Percentiles rank a stretch among this genome's conserved stretches.
Evolutionary conservation across 2,797 vertebrate genomes (phyloP).

Genomic region (Acanthurus lineatus): DNA sequence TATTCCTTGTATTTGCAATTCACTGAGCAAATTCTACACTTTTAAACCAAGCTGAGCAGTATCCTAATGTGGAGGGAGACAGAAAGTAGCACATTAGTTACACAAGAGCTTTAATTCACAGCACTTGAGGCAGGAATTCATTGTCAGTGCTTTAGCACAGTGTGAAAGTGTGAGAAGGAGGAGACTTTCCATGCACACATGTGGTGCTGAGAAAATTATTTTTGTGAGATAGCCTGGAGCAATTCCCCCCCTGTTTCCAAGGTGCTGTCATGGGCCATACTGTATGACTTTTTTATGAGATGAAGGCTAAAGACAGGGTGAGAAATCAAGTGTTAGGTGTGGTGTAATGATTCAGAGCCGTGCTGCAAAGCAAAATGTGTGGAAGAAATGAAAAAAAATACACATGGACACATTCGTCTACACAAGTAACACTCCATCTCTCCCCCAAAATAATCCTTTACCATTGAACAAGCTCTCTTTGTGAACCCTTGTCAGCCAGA

Average conservation of each 20-base stretch:
- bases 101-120: conserved; percentile 55
- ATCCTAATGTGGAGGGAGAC: conserved; percentile 42
- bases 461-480: conserved; percentile 22
- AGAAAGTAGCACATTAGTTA: conserved; percentile 44
- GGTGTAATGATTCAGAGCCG: conserved; percentile 35
- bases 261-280: conserved; percentile 13
- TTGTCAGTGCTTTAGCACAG: conserved; percentile 25
- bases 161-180: conserved; percentile 42
- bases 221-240: conserved; percentile 51
- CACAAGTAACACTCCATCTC: conserved; percentile 4
- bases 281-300: conserved; percentile 11
- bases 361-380: conserved; percentile 19
- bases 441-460: conserved; percentile 36
- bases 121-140: conserved; percentile 43
- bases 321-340: not conserved
- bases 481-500: conserved; percentile 47
- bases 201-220: conserved; percentile 53
- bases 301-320: conserved; percentile 32
- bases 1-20: conserved; percentile 24
- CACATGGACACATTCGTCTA: not conserved
- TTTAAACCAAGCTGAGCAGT: conserved; percentile 38
- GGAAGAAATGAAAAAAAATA: not conserved
- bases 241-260: conserved; percentile 13
- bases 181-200: conserved; percentile 44
- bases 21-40: conserved; percentile 22